These are phyloP conservation scores for Panorpa germanica DNA, from an alignment of 2,888 invertebrate species.

Conservation along the genomic window DNA sequence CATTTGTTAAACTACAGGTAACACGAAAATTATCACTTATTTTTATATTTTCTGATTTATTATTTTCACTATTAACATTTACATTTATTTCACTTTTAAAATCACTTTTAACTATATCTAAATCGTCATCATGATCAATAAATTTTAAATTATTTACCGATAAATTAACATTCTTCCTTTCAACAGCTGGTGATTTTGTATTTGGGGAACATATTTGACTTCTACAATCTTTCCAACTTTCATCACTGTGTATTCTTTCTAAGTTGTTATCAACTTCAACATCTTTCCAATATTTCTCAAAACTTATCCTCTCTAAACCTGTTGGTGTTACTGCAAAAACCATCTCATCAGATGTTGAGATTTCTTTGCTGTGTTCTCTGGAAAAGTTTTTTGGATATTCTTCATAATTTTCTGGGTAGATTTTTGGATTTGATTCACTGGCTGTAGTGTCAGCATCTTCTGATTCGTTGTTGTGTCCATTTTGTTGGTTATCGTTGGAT, in stretches of 20 bases:
- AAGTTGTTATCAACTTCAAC: constrained; percentile 16
- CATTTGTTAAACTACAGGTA: no score
- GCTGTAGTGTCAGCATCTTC: constrained; percentile 19
- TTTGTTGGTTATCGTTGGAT: constrained; percentile 28
- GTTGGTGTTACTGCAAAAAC: constrained; percentile 32
- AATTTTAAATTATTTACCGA: constrained; percentile 24
- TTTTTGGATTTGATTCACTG: constrained; percentile 8
- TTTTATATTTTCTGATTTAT: no score
- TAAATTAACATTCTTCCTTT: constrained; percentile 18
- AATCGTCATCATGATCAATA: constrained; percentile 30
- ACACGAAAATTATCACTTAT: no score
- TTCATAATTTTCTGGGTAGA: background rate
- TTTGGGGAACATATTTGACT: constrained; percentile 17
- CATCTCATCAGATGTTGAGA: constrained; percentile 33
- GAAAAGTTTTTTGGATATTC: constrained; percentile 21
- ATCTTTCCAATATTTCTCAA: constrained; percentile 30
- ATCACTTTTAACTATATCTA: background rate
- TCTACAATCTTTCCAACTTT: constrained; percentile 29
- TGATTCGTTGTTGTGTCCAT: constrained; percentile 24
- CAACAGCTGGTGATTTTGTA: constrained; percentile 21
- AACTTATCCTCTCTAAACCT: constrained; percentile 30
- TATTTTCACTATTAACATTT: no score
- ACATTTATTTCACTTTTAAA: no score
- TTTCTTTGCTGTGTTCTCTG: constrained; percentile 30
- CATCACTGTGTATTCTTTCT: constrained; percentile 25